Evolutionary conservation across 1,140 invertebrate genomes (phyloP).

Genomic region (Drosophila arawakana): DNA sequence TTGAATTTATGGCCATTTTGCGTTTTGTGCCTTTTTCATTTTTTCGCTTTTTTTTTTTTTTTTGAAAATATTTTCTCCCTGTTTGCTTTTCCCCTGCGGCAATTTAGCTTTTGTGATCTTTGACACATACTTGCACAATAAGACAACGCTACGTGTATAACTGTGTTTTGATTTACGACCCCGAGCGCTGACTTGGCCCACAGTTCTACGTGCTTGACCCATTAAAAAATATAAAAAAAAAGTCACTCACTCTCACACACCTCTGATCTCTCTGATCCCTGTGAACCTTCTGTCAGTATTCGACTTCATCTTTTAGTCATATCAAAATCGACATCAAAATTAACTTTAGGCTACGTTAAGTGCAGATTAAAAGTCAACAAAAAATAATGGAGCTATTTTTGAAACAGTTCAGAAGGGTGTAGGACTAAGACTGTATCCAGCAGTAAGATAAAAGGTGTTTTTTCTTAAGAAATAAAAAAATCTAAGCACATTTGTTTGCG

Average conservation of each 20-base stretch:
- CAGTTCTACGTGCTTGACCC: constrained; percentile 41
- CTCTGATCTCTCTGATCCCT: not conserved
- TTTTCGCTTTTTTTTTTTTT: constrained; percentile 6
- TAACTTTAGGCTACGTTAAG: constrained; percentile 1
- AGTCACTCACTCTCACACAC: not conserved
- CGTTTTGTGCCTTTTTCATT: constrained; percentile 60
- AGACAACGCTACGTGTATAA: constrained; percentile 26
- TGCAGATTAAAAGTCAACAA: constrained; percentile 22
- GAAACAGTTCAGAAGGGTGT: too few species aligned
- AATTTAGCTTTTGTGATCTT: constrained; percentile 70
- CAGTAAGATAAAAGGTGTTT: too few species aligned
- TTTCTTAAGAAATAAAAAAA: too few species aligned
- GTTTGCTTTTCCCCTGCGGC: constrained; percentile 13
- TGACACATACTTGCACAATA: constrained; percentile 40
- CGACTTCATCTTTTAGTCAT: constrained; percentile 16
- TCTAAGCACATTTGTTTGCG: too few species aligned
- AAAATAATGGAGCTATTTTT: not conserved
- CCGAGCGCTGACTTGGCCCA: constrained; percentile 9
- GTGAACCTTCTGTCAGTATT: not conserved
- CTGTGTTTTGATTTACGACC: constrained; percentile 66
- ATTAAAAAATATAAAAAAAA: constrained; percentile 10
- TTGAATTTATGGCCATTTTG: constrained; percentile 78
- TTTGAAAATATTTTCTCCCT: constrained; percentile 38
- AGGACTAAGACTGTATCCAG: too few species aligned
- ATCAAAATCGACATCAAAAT: constrained; percentile 29